Conservation (phyloP, 2,888 invertebrate genomes). For the Anagyrus pseudococci region DNA sequence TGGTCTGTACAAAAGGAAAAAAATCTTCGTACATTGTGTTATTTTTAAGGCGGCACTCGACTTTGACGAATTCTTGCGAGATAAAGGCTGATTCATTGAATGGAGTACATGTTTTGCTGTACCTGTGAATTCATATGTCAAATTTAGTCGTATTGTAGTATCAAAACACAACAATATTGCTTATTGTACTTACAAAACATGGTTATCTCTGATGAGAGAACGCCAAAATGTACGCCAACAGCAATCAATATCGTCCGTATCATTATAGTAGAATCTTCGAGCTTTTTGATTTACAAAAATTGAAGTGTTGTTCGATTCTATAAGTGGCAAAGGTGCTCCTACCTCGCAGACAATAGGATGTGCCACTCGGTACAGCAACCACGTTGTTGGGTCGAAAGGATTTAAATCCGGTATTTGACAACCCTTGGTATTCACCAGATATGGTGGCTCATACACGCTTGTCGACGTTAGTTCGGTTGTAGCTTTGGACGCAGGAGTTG, state of each 20-base stretch:
- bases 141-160: too few species aligned
- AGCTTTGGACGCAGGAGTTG: too few species aligned
- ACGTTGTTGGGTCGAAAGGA: constrained; percentile 68
- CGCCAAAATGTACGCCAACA: constrained; percentile 70
- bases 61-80: constrained; percentile 72
- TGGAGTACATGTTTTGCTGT: constrained; percentile 62
- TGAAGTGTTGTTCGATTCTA: constrained; percentile 68
- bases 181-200: too few species aligned
- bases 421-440: constrained; percentile 70
- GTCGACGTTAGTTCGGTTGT: too few species aligned
- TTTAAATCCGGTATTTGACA: constrained; percentile 73
- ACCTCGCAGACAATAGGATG: constrained; percentile 65
- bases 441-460: too few species aligned
- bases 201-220: too few species aligned
- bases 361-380: constrained; percentile 66
- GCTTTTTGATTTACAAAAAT: constrained; percentile 66
- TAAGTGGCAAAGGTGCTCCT: constrained; percentile 64
- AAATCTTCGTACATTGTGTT: constrained; percentile 71
- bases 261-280: constrained; percentile 64
- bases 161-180: too few species aligned
- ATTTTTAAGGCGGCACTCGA: constrained; percentile 65
- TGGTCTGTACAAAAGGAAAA: constrained; percentile 70
- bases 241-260: constrained; percentile 65
- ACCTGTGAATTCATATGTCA: constrained; percentile 57
- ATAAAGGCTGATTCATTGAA: constrained; percentile 64